phyloP scores from a whole-genome alignment of 2,888 invertebrate genomes.

The Pantelozetes paolii region DNA sequence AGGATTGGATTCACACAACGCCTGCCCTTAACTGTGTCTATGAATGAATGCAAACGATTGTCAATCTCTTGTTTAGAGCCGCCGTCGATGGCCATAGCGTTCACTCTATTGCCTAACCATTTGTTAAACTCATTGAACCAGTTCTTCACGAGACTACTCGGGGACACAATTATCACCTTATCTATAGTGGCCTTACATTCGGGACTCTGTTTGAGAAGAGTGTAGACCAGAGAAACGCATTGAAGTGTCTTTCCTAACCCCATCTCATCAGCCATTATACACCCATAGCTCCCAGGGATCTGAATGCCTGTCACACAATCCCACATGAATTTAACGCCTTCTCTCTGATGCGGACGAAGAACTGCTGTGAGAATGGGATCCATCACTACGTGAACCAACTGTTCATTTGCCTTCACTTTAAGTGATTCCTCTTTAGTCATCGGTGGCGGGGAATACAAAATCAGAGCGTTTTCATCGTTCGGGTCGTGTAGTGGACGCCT shows the following conservation, averaged over 20 bases:
- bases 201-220: conserved; percentile 84
- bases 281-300: conserved; percentile 80
- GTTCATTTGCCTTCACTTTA: conserved; percentile 63
- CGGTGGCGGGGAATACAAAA: conserved; percentile 78
- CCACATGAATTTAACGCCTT: conserved; percentile 99
- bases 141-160: conserved; percentile 96
- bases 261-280: conserved; percentile 98
- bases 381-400: conserved; percentile 88
- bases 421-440: conserved; percentile 80
- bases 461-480: conserved; percentile 80
- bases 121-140: conserved; percentile 98
- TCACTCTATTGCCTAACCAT: conserved; percentile 84
- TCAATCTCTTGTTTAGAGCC: conserved; percentile 73
- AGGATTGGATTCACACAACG: conserved; percentile 80
- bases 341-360: conserved; percentile 92
- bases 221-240: conserved; percentile 94
- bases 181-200: conserved; percentile 82
- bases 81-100: conserved; percentile 60
- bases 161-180: conserved; percentile 92
- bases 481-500: conserved; percentile 81
- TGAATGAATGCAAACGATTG: conserved; percentile 58
- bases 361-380: conserved; percentile 87
- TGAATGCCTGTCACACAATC: conserved; percentile 92
- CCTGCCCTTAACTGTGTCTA: conserved; percentile 49
- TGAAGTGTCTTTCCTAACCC: conserved; percentile 96